phyloP scores from a whole-genome alignment of 2,113 vertebrate genomes.

The Pogonocichla stellata region DNA sequence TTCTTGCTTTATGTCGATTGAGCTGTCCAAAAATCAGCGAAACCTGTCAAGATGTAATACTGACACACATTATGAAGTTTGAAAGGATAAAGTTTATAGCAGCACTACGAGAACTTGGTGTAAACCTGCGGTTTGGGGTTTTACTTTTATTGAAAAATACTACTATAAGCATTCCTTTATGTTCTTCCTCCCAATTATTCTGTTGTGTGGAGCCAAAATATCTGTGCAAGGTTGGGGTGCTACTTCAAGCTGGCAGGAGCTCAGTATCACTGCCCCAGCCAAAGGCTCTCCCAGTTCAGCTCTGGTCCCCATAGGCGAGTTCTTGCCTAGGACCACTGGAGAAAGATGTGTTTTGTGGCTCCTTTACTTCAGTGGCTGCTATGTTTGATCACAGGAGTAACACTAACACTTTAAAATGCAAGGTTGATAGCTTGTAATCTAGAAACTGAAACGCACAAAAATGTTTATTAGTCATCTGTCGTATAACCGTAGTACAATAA shows the following conservation, averaged over 20 bases:
- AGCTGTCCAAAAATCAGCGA: too few species aligned
- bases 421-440: background rate
- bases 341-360: background rate
- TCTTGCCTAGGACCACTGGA: background rate
- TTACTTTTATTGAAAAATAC: background rate
- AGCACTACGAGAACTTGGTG: background rate
- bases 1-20: too few species aligned
- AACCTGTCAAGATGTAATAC: background rate
- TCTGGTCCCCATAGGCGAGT: background rate
- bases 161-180: background rate
- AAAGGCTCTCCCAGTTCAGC: background rate
- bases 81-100: background rate
- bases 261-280: background rate
- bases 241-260: background rate
- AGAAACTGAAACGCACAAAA: background rate
- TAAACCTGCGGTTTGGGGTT: background rate
- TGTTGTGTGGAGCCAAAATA: background rate
- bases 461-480: background rate
- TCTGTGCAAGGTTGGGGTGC: background rate
- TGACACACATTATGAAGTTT: background rate
- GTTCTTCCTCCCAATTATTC: background rate
- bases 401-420: background rate
- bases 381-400: background rate
- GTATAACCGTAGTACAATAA: accelerated
- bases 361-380: background rate